Evolutionary conservation across 1,140 invertebrate genomes (phyloP), one percentile per base, ranked within the genome.

Genomic region (Bilobella aurantiaca): DNA sequence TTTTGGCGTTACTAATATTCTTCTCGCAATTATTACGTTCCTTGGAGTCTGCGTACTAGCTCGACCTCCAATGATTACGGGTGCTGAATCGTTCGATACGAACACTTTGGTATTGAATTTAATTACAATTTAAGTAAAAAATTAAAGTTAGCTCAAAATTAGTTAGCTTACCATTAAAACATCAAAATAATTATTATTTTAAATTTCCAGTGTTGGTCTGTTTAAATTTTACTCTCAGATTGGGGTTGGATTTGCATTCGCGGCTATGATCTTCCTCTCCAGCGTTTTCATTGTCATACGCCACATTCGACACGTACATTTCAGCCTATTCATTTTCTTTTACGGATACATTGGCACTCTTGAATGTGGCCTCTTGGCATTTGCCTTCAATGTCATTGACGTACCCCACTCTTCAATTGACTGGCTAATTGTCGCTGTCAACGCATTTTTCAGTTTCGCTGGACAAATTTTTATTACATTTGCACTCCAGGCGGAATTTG

Each of bases 21-120:
- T 29, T 3, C 25, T 58, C 8, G 57, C 57, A 12, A 14, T 58
- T 14, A 8, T 14, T 3, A 29, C 57, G 2, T 58, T 58, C 57
- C 57, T 58, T 30, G 57, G 57, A 25, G 57, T 58, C 21, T 58
- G 25, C 21, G 57, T 31, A 3, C 25, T 58, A 3, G 23, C 25
- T 8, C 3, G 57, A 14, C 57, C 57, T 8, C 57, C 57, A 8
- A 25, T 66, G 12, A 28, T 66, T 21, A 66, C 64, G 3, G 64
- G 64, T 3, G 58, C 12, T 49, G 18, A 28, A 25, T 27, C 14
- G 2, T 66, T 66, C 29, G 58, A 61, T 32, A 49, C 58, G 3
- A 25, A 66, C 2, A 61, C 29, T 14, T 27, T n/a, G n/a, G n/a
- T n/a, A n/a, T n/a, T n/a, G n/a, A n/a, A n/a, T n/a, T n/a, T n/a